Evolutionary conservation across 2,797 vertebrate species (phyloP).

Genomic region (Meda fulgida): DNA sequence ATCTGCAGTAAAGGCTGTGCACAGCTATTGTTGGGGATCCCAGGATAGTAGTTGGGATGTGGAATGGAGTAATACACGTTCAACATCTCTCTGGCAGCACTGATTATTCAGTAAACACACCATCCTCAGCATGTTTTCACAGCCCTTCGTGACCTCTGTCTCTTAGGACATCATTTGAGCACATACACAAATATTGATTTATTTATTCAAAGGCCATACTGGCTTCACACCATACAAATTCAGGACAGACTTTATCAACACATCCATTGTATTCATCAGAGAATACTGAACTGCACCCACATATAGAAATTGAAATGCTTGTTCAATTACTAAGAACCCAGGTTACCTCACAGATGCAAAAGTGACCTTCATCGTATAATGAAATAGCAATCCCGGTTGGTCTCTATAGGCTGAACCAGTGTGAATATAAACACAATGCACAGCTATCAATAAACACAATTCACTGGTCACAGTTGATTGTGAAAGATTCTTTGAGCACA

Average conservation of each 20-base stretch:
- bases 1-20: constrained; percentile 12
- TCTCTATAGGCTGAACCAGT: not conserved
- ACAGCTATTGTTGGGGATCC: constrained; percentile 8
- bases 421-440: not conserved
- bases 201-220: constrained; percentile 10
- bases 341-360: not conserved
- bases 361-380: not conserved
- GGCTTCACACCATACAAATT: not conserved
- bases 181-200: not conserved
- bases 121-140: not conserved
- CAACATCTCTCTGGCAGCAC: not conserved
- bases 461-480: not conserved
- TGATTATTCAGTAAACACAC: not conserved
- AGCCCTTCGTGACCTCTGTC: constrained; percentile 14
- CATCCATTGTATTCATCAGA: not conserved
- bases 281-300: not conserved
- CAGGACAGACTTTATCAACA: not conserved
- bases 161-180: not conserved
- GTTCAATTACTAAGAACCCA: not conserved
- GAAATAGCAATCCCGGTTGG: not conserved
- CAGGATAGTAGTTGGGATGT: not conserved
- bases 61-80: not conserved
- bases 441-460: not conserved
- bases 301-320: not conserved
- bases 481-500: not conserved